Evolutionary conservation across 2,797 vertebrate species (phyloP), one percentile per base, ranked within the genome.

Genomic region (Iguana delicatissima): DNA sequence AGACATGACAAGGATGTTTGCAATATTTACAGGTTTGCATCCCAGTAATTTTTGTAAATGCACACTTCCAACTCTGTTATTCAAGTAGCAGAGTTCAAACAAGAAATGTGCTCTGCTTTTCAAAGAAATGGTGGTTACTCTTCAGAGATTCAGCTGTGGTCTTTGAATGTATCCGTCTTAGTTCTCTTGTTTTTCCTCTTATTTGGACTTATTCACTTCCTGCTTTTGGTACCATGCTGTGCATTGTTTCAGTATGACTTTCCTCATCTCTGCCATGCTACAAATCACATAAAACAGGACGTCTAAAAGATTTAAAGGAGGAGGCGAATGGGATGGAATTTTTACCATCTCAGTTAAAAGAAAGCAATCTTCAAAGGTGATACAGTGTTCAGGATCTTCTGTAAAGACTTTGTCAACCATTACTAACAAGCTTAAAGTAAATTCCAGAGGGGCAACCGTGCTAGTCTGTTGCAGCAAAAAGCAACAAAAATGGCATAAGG

Each of bases 71-170:
- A 57, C 42, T 46, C 59, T 87, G 46, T 83, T 59, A 89, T 69
- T 74, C 73, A 91, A 67, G 91, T 89, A 59, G 24, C 80, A 91
- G 26, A 90, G 32, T 77, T 67, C 89, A 94, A 93, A 77, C 52
- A 80, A 88, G 67, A 90, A 52, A 42, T 1, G 52, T 0, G 2
- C 5, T 38, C 5, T 83, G 46, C 52, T 88, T 84, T 83, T 32
- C 79, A 90, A 57, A 88, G 32, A 90, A 35, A 52, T 0, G 10
- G 4, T 90, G 79, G 83, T 64, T 88, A 92, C 90, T 92, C 85
- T 32, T 86, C 18, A 52, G 86, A 88, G 13, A 85, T 10, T 0
- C 4, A 46, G 55, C 92, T 92, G 90, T 9, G 38, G 42, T 91
- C 32, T 84, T n/a, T 91, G 4, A 88, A 6, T 52, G 35, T 4